Base-by-base conservation (phyloP, 2,888 invertebrate species). In the Drosophila nigricruria region DNA sequence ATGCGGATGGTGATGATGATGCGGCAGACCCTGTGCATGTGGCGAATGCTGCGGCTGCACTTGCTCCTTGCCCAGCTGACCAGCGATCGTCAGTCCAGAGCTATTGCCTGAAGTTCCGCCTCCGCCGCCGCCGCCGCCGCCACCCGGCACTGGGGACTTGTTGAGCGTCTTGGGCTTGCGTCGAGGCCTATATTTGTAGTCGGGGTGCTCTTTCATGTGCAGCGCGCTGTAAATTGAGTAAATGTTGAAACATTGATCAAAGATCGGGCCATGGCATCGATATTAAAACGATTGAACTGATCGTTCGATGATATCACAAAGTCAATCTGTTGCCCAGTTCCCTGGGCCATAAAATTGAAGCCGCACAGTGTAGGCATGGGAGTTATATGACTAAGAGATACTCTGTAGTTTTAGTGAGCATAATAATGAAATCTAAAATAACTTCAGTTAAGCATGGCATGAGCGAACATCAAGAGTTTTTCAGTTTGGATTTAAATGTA, bases 171-270 rank as follows among this genome's bases (percentile, higher is more conserved):
- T 97, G 5, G 97, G 97, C 93, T 97, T 97, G 89, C 97, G 94
- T 61, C 97, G 94, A 14, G 97, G 97, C 49, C 97, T 95, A 94
- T 97, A 97, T 93, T 97, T 97, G 94, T 97, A 97, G 93, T 97
- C 97, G 8, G 97, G 97, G 90, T 97, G 97, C 91, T 97, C 97
- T 93, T 97, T 97, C 97, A 97, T 97, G 94, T 97, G 97, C 14
- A 97, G 94, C 40, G 97, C 97, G 92, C 97, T 97, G 95, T 30
- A 90, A 92, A 79, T 75, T 71, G 73, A 86, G 71, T 74, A 86
- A 86, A 86, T 76, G 77, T 79, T 82, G 81, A 54, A 76, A 72
- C 64, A 77, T 71, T 78, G 80, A 88, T 82, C 74, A 82, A 83
- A 79, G 80, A 79, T 77, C 77, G 74, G 45, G 43, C 59, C 34